phyloP scores from a whole-genome alignment of 1,140 invertebrate genomes.

The Xylocopa sonorina region DNA sequence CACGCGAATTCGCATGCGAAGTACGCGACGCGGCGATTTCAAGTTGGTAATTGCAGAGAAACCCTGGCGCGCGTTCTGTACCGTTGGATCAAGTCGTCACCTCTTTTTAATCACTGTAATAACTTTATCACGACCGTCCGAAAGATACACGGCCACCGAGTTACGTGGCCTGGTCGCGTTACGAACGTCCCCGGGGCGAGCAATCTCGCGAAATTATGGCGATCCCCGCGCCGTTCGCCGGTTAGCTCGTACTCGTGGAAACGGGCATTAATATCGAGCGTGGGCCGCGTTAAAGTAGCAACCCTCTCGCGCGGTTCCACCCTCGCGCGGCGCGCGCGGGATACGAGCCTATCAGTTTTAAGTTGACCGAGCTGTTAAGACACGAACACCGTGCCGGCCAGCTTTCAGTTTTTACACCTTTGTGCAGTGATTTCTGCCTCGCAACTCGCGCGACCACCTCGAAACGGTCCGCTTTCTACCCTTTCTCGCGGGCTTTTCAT shows the following conservation, averaged over 20 bases:
- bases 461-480: not conserved
- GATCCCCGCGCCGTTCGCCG: constrained; percentile 42
- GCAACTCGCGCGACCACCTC: not conserved
- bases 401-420: constrained; percentile 29
- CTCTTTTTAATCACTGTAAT: constrained; percentile 48
- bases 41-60: constrained; percentile 44
- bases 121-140: constrained; percentile 38
- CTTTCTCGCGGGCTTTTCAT: not conserved
- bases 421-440: not conserved
- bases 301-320: not conserved
- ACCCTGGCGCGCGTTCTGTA: not conserved
- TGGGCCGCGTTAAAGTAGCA: constrained; percentile 47
- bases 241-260: constrained; percentile 53
- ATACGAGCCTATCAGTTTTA: constrained; percentile 63
- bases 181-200: constrained; percentile 54
- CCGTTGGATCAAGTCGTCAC: constrained; percentile 52
- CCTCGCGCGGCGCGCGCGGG: not conserved
- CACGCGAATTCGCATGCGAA: constrained; percentile 25
- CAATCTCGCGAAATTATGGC: constrained; percentile 66
- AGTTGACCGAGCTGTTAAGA: constrained; percentile 52
- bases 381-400: constrained; percentile 6
- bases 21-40: not conserved
- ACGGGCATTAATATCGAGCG: constrained; percentile 61
- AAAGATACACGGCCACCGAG: constrained; percentile 46
- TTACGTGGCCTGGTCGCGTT: constrained; percentile 50